Percentiles rank a stretch among this genome's conserved stretches.
These are phyloP conservation scores for Taenaris catops DNA, from an alignment of 2,888 invertebrate species.

Conservation along the genomic window DNA sequence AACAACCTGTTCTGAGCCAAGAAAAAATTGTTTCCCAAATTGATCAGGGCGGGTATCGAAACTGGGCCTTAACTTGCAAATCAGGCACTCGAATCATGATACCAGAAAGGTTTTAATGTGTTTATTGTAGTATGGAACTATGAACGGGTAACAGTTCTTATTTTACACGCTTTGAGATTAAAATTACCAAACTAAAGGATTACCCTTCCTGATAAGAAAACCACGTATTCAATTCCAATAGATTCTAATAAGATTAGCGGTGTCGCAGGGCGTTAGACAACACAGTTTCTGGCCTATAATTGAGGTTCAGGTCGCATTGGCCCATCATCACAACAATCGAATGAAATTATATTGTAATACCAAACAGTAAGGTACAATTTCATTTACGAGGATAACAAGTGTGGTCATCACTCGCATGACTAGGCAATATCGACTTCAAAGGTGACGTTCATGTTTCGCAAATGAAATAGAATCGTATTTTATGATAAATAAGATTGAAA, in stretches of 20 bases:
- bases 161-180: too few species aligned
- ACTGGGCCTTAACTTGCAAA: too few species aligned
- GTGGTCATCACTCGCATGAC: constrained; percentile 78
- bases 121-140: too few species aligned
- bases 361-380: constrained; percentile 35
- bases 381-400: constrained; percentile 28
- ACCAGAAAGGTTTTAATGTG: too few species aligned
- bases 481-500: constrained; percentile 29
- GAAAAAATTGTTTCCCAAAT: too few species aligned
- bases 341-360: constrained; percentile 33
- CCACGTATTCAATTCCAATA: constrained; percentile 68
- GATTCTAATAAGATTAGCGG: constrained; percentile 76
- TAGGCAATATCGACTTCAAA: constrained; percentile 73
- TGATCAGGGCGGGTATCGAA: too few species aligned
- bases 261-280: constrained; percentile 77
- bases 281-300: constrained; percentile 79
- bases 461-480: constrained; percentile 17
- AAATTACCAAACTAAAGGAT: neutral
- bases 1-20: too few species aligned
- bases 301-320: constrained; percentile 52
- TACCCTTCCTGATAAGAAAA: constrained; percentile 36
- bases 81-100: too few species aligned
- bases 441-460: constrained; percentile 35
- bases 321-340: constrained; percentile 11
- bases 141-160: too few species aligned